Evolutionary conservation across 2,888 invertebrate species (phyloP).

Genomic region (Sicus ferrugineus): DNA sequence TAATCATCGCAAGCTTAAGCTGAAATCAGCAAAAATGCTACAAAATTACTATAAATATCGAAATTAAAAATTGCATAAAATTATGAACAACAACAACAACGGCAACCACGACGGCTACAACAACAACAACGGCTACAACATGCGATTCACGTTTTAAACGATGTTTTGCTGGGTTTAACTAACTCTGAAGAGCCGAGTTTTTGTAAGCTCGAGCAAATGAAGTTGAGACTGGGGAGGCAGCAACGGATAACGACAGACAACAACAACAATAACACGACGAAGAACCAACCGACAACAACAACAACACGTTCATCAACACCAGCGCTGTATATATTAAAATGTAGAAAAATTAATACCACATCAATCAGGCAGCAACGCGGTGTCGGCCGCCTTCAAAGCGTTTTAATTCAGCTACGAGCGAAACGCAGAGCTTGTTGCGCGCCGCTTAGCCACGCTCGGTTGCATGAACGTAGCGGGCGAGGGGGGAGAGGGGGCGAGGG

Average conservation of each 20-base stretch:
- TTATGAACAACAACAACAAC: background rate
- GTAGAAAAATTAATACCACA: constrained; percentile 60
- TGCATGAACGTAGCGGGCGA: background rate
- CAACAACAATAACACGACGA: too few relatives aligned
- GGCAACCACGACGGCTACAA: background rate
- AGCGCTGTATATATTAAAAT: constrained; percentile 20
- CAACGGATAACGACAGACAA: background rate
- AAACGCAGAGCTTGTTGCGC: background rate
- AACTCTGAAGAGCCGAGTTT: background rate
- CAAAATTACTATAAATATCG: background rate
- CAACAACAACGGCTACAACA: background rate
- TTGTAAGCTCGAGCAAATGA: background rate
- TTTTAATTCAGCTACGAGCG: constrained; percentile 25
- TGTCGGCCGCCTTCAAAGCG: constrained; percentile 60
- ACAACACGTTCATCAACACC: constrained; percentile 1
- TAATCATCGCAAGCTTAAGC: background rate
- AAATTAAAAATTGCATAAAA: background rate
- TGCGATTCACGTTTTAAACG: background rate
- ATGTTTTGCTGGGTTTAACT: background rate
- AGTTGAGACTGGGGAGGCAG: background rate
- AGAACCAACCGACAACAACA: too few relatives aligned
- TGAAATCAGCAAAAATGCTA: background rate
- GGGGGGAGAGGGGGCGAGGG: background rate
- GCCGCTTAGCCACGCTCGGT: background rate
- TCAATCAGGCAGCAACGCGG: constrained; percentile 61